These are phyloP conservation scores for Micropoecilia bifurca DNA, from an alignment of 2,797 vertebrate species.

Conservation along the genomic window DNA sequence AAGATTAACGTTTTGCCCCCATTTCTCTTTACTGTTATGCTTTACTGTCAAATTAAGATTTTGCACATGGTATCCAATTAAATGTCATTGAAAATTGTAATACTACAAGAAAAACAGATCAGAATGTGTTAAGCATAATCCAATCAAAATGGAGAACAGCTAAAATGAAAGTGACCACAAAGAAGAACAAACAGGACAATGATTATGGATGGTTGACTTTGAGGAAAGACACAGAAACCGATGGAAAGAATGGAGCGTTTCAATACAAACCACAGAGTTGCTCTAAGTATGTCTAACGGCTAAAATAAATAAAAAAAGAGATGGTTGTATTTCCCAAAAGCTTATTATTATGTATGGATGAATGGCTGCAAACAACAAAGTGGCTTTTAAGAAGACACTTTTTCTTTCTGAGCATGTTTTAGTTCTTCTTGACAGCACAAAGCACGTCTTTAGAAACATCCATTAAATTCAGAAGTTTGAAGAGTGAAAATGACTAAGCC, in stretches of 20 bases:
- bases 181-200: constrained; percentile 35
- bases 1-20: background rate
- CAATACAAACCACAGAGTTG: constrained; percentile 22
- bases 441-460: background rate
- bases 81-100: no score
- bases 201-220: constrained; percentile 12
- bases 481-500: background rate
- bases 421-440: constrained; percentile 4
- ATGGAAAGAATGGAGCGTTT: constrained; percentile 38
- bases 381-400: constrained; percentile 39
- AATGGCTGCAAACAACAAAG: constrained; percentile 35
- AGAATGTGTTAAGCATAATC: background rate
- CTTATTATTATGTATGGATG: constrained; percentile 28
- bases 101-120: no score
- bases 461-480: constrained; percentile 13
- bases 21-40: background rate
- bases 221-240: constrained; percentile 7
- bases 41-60: constrained; percentile 2
- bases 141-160: constrained; percentile 22
- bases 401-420: background rate
- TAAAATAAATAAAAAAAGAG: constrained; percentile 30
- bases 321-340: constrained; percentile 27
- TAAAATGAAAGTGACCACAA: constrained; percentile 17
- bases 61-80: no score
- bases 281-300: constrained; percentile 36